Evolutionary conservation across 2,888 invertebrate genomes (phyloP).

Genomic region (Minunthozetes semirufus): DNA sequence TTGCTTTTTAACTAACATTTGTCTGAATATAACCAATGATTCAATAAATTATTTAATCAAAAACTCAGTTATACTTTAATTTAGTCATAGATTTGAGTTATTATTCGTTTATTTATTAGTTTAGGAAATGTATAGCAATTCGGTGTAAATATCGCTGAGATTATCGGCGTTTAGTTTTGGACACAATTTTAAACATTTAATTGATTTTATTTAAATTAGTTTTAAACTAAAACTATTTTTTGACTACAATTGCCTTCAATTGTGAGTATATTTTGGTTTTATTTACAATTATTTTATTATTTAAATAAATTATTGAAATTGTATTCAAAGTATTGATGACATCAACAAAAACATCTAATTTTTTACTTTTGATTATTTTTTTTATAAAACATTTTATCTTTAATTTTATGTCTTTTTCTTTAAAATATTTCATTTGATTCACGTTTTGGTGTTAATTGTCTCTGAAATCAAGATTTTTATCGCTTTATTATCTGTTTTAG

Average conservation of each 20-base stretch:
- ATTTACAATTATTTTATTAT: not conserved
- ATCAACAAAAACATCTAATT: not conserved
- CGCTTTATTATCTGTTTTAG: no score
- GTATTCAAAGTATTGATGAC: conserved; percentile 1
- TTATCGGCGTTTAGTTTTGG: no score
- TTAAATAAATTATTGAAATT: not conserved
- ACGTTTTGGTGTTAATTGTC: no score
- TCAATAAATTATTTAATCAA: not conserved
- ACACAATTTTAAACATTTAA: not conserved
- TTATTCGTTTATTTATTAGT: no score
- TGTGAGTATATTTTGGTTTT: not conserved
- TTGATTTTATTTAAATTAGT: not conserved
- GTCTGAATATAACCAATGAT: not conserved
- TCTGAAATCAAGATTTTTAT: no score
- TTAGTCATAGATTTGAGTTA: not conserved
- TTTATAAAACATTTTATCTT: not conserved
- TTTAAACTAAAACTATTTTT: not conserved
- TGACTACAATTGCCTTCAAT: not conserved
- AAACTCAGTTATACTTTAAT: not conserved
- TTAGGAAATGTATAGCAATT: no score
- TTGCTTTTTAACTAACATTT: not conserved
- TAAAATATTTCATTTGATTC: no score
- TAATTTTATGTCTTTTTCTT: not conserved
- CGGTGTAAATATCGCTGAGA: no score
- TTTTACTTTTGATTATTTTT: not conserved